Percentiles rank a stretch among this genome's conserved stretches.
These are phyloP conservation scores for Sphenopsis melanotis DNA, from an alignment of 2,797 vertebrate species.

Conservation along the genomic window DNA sequence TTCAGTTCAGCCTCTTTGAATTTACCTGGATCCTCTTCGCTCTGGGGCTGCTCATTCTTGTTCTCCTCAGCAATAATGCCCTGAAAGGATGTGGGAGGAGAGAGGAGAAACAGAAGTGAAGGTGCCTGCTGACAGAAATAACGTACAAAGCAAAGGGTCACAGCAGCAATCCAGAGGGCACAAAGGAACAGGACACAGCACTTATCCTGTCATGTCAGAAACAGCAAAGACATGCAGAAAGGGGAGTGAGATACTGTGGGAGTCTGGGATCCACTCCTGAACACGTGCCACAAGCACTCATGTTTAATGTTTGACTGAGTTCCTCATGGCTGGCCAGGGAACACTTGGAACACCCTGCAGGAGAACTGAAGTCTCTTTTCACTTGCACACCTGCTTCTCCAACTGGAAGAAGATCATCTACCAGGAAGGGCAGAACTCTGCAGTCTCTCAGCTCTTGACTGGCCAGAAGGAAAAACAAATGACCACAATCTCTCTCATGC, in stretches of 20 bases:
- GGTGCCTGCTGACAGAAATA: neutral
- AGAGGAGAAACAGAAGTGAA: neutral
- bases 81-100: conserved; percentile 59
- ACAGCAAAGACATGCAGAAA: neutral
- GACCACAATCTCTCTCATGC: neutral
- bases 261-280: neutral
- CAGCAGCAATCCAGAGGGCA: neutral
- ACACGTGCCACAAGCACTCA: neutral
- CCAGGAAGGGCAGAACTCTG: neutral
- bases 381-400: neutral
- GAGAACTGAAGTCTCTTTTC: neutral
- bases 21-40: conserved; percentile 92
- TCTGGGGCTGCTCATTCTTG: conserved; percentile 82
- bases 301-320: neutral
- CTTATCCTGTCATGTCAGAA: neutral
- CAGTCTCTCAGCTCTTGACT: neutral
- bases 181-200: neutral
- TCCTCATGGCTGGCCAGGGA: neutral
- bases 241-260: neutral
- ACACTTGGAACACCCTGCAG: neutral
- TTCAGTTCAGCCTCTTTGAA: conserved; percentile 95
- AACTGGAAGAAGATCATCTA: neutral
- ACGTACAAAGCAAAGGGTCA: neutral
- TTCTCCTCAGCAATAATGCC: conserved; percentile 97
- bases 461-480: neutral